Conservation (phyloP, 2,797 vertebrate genomes). For the Microctenopoma lineatum region DNA sequence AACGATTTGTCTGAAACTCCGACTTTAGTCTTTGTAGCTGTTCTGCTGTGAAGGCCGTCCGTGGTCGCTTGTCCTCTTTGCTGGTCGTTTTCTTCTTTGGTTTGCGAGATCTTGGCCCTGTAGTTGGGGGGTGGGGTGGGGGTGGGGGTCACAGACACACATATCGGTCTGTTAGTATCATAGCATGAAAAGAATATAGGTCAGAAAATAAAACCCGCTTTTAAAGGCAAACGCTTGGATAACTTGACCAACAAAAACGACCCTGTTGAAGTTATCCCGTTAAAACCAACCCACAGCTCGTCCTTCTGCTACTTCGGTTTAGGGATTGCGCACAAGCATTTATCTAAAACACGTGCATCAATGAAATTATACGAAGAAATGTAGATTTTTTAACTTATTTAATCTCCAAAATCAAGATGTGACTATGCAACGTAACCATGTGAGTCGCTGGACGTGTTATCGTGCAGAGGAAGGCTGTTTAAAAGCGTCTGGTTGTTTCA, state of each 20-base stretch:
- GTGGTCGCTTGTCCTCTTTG: slow-evolving; percentile 95
- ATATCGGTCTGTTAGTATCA: slow-evolving; percentile 25
- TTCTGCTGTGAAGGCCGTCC: slow-evolving; percentile 94
- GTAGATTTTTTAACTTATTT: not conserved
- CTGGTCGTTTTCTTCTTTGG: slow-evolving; percentile 97
- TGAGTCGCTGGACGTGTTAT: not conserved
- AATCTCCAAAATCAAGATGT: not conserved
- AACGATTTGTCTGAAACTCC: slow-evolving; percentile 94
- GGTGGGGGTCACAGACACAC: slow-evolving; percentile 29
- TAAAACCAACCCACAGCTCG: not conserved
- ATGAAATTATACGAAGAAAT: slow-evolving; percentile 2
- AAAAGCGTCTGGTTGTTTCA: not conserved
- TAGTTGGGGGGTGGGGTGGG: slow-evolving; percentile 14
- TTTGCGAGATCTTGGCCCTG: slow-evolving; percentile 97
- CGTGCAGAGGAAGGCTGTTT: not conserved
- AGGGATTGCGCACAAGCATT: not conserved
- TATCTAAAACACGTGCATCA: slow-evolving; percentile 26
- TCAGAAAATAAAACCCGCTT: not conserved
- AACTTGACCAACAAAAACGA: not conserved
- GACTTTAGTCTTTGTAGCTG: slow-evolving; percentile 94
- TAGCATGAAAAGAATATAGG: not conserved
- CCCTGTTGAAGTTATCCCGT: not conserved
- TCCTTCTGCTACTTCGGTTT: slow-evolving; percentile 12
- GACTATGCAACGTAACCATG: not conserved
- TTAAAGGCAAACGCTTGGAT: not conserved